Base-by-base conservation (phyloP, 1,140 invertebrate genomes). In the Kradibia gibbosae region DNA sequence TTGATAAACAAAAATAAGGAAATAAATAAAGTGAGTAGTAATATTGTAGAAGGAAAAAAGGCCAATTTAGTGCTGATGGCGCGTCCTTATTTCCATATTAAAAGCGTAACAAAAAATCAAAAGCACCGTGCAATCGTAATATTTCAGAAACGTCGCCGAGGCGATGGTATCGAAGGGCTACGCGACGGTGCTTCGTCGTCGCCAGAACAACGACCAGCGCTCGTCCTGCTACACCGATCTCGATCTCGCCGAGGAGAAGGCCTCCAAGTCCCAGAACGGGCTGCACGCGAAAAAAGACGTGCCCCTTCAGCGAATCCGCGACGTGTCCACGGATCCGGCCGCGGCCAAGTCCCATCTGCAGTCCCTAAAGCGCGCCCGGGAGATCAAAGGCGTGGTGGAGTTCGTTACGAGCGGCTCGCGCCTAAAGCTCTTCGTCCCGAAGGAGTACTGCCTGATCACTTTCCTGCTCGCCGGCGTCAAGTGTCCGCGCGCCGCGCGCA, bases 341-440 rank as follows among this genome's bases (percentile, higher is more conserved):
- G 97, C 97, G 88, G 95, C 98, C 5, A 99, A 98, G 89, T 94
- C 91, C n/a, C 93, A 97, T 88, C 92, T 99, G 83, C 96, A 98
- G 42, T 97, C 97, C 84, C 93, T 99, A 76, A 96, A 98, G 90
- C 93, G 98, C 85, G 95, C 95, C 10, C 92, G 93, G 90, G 95
- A 95, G 84, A 95, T 95, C 31, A 97, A 99, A 87, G 98, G 95
- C 20, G 94, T 98, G 22, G 98, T 99, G 3, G 98, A 99, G 89
- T 99, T 98, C 91, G 97, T 99, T 3, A 96, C 97, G 0, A 98
- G 96, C 86, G 98, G 98, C 5, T 99, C 98, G 1, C 93, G 98
- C 50, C 91, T 99, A 65, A 94, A 98, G 84, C 87, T 99, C 0
- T 99, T 96, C 89, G 94, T 99, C 73, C 97, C 98, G 0, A 98